phyloP scores from a whole-genome alignment of 2,888 invertebrate species.

The Eudemis profundana region DNA sequence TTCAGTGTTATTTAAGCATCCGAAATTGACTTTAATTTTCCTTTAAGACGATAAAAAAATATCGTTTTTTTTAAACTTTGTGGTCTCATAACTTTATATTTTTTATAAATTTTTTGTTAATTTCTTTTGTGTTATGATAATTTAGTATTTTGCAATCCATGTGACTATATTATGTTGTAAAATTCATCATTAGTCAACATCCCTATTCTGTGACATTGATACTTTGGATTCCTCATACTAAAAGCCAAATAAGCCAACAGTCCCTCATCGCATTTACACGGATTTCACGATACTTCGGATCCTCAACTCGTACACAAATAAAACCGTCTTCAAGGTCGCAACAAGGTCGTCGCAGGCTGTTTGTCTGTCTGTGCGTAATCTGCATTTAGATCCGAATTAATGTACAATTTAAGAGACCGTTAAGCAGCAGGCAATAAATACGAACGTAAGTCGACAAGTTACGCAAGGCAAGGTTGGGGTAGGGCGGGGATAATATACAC shows the following conservation, averaged over 20 bases:
- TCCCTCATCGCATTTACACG: background rate
- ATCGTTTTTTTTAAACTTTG: no score
- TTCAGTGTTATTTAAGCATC: no score
- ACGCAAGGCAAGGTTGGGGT: slow-evolving; percentile 13
- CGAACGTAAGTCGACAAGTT: slow-evolving; percentile 29
- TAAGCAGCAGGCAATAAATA: slow-evolving; percentile 31
- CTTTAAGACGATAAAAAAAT: no score
- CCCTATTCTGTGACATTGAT: no score
- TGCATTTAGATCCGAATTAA: slow-evolving; percentile 35
- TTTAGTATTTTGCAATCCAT: no score
- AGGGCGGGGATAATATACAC: background rate
- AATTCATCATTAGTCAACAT: no score
- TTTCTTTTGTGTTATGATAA: no score
- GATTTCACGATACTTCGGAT: background rate
- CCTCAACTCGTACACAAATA: slow-evolving; percentile 5
- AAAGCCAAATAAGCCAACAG: background rate
- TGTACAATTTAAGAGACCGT: slow-evolving; percentile 29
- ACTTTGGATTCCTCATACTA: no score
- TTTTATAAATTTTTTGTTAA: no score
- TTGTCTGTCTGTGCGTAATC: slow-evolving; percentile 22
- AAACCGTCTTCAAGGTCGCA: slow-evolving; percentile 14
- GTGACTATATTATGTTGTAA: no score
- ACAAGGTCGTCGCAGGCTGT: slow-evolving; percentile 14
- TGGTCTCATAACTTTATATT: no score
- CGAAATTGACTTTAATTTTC: no score